Evolutionary conservation across 2,797 vertebrate species (phyloP), one percentile per base, ranked within the genome.

Genomic region (Scolopax bukidnonensis): DNA sequence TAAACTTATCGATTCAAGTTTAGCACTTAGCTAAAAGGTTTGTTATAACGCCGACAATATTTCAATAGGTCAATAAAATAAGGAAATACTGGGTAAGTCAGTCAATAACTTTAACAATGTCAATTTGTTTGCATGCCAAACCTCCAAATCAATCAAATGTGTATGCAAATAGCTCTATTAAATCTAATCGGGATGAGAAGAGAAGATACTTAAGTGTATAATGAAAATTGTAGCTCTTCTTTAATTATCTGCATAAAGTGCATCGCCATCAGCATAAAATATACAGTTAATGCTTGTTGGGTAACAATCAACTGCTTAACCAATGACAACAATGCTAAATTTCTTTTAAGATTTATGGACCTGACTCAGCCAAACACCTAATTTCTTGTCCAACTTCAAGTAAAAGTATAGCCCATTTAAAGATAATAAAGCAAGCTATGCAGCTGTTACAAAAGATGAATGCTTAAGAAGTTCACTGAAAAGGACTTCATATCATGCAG

Each of bases 231-330:
- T 95, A 97, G n/a, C 20, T 89, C 86, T 96, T 93, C 84, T 96
- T 98, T 97, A 97, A 98, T 98, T 98, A 97, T 96, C 93, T 97
- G 36, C 85, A 95, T 96, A 95, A 98, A 98, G 90, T 89, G 43
- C 77, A 94, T 90, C 65, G 88, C 45, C 69, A 94, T 87, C 89
- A 95, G 71, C 92, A 97, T 95, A 91, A 96, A 96, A 93, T 94
- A 92, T 80, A 33, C 23, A 89, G 59, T 78, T 88, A 93, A 86
- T 92, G 73, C 16, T 90, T 63, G 41, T 87, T 94, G 64, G 56
- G 65, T 97, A 96, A 94, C 76, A 92, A 97, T 92, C 74, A 94
- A 51, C 57, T 97, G 36, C 71, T 94, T 96, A 96, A 96, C 32
- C 45, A 96, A 90, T 74, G 51, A 51, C 73, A 92, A 38, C 85